phyloP scores from a whole-genome alignment of 2,888 invertebrate species.

The Galerucella pusilla region DNA sequence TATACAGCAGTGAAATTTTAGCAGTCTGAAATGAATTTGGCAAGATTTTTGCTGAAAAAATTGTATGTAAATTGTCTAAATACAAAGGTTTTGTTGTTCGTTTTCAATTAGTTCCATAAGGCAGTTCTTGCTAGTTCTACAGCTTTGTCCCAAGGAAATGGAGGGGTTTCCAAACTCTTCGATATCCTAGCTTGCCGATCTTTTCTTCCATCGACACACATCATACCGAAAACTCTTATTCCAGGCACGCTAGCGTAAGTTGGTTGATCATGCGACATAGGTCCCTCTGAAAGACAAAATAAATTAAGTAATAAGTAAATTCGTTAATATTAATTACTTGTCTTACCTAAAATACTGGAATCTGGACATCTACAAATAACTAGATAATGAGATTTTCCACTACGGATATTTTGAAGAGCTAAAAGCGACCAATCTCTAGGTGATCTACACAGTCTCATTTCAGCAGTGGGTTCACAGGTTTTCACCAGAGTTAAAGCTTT shows the following conservation, averaged over 20 bases:
- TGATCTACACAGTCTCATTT: constrained; percentile 88
- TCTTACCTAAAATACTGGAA: constrained; percentile 82
- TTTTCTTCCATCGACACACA: constrained; percentile 75
- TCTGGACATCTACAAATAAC: constrained; percentile 93
- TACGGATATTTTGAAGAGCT: constrained; percentile 90
- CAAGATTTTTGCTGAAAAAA: background rate
- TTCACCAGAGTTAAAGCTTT: constrained; percentile 89
- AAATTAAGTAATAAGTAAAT: background rate
- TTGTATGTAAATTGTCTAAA: constrained; percentile 12
- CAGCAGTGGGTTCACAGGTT: constrained; percentile 92
- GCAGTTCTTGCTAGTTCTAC: constrained; percentile 75
- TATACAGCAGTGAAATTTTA: background rate
- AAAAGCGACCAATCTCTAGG: constrained; percentile 92
- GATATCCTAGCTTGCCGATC: constrained; percentile 64
- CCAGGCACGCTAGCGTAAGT: constrained; percentile 94
- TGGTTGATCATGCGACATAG: constrained; percentile 93
- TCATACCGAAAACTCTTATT: constrained; percentile 93
- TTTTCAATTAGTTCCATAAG: constrained; percentile 70
- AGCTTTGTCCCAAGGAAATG: constrained; percentile 84
- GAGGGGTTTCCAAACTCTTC: constrained; percentile 66
- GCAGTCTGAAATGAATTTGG: background rate
- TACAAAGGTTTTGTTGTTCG: constrained; percentile 9
- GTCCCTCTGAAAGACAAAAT: constrained; percentile 76
- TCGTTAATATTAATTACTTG: background rate
- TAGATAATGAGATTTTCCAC: constrained; percentile 93